Percentiles rank a stretch among this genome's conserved stretches.
These are phyloP conservation scores for Calidris pygmaea DNA, from an alignment of 2,113 vertebrate genomes.

Conservation along the genomic window DNA sequence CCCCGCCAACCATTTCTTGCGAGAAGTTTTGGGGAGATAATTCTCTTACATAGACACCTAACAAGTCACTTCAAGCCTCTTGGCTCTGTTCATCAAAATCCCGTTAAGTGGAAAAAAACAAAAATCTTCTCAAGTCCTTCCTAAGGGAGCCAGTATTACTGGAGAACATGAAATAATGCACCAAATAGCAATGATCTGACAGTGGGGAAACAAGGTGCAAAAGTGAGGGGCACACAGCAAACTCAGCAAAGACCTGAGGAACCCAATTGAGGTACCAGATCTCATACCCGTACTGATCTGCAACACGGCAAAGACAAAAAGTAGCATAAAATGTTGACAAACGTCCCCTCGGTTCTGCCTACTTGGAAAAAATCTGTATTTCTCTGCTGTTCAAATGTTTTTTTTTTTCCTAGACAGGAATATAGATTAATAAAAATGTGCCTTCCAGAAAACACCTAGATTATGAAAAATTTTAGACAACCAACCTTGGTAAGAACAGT, in stretches of 20 bases:
- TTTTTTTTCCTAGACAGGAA: background rate
- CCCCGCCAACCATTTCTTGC: background rate
- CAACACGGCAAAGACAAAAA: background rate
- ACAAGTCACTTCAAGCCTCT: background rate
- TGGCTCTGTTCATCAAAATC: background rate
- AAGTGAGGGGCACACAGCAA: background rate
- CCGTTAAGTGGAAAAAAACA: background rate
- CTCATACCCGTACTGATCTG: accelerated
- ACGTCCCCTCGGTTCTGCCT: accelerated
- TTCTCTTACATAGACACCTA: background rate
- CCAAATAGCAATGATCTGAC: background rate
- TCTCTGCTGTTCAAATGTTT: background rate
- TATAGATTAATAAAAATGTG: background rate
- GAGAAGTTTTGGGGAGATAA: background rate
- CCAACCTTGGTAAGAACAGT: background rate
- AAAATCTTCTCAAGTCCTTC: background rate
- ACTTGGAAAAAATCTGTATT: background rate
- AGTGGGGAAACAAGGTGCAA: background rate
- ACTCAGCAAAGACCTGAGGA: background rate
- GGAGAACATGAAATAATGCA: background rate
- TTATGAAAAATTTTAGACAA: background rate
- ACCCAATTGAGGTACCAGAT: background rate
- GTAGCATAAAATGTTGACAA: background rate
- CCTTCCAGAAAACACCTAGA: background rate
- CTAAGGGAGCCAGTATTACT: background rate